Evolutionary conservation across 2,797 vertebrate genomes (phyloP).

Genomic region (Loriculus beryllinus): DNA sequence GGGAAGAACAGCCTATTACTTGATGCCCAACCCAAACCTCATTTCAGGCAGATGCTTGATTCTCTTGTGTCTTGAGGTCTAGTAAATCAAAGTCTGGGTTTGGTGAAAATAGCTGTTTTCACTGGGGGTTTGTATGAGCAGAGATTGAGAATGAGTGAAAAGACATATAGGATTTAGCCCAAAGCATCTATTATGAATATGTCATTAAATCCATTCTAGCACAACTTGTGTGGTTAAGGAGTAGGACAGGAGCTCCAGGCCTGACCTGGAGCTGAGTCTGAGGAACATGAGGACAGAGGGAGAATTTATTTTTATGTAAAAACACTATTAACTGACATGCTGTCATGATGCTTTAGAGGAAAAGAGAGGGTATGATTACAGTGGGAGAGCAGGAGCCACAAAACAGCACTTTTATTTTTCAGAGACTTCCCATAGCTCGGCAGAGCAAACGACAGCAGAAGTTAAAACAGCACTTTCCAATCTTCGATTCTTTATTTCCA

Average conservation of each 20-base stretch:
- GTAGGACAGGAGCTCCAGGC: neutral
- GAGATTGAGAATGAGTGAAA: neutral
- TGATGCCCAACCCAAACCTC: neutral
- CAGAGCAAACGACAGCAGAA: conserved; percentile 26
- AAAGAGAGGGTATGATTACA: neutral
- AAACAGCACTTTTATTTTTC: conserved; percentile 14
- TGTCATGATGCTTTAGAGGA: neutral
- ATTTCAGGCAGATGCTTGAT: neutral
- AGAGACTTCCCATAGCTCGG: neutral
- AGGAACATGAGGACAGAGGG: neutral
- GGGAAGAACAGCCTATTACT: neutral
- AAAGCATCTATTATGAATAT: neutral
- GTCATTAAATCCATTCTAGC: neutral
- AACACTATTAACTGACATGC: neutral
- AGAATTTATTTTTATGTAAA: neutral
- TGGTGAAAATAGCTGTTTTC: neutral
- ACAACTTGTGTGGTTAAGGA: neutral
- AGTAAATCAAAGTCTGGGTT: neutral
- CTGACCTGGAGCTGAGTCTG: neutral
- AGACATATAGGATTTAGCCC: neutral
- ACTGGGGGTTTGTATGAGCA: neutral
- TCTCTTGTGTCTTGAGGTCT: neutral
- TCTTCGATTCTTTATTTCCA: conserved; percentile 5
- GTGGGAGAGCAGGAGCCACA: neutral
- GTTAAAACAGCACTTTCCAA: conserved; percentile 11